Evolutionary conservation across 2,797 vertebrate genomes (phyloP).

Genomic region (Rallus crepitans): DNA sequence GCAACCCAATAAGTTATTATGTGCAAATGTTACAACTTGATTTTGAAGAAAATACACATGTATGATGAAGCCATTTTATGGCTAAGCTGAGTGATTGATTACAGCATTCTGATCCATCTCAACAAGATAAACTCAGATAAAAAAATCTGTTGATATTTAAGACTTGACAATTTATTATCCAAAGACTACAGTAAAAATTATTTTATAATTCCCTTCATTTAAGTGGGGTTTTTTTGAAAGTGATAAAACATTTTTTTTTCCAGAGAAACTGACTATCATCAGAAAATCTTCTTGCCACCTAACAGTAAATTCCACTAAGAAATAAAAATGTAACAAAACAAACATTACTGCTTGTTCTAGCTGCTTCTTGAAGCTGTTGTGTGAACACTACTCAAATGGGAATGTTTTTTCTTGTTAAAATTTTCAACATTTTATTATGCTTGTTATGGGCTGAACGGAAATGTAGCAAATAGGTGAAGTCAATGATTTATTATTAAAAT

Average conservation of each 20-base stretch:
- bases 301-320: constrained; percentile 29
- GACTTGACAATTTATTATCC: constrained; percentile 75
- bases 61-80: constrained; percentile 76
- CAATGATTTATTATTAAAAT: background rate
- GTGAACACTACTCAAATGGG: background rate
- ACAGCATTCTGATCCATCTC: constrained; percentile 44
- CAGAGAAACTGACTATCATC: constrained; percentile 6
- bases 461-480: background rate
- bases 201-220: constrained; percentile 74
- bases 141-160: constrained; percentile 80
- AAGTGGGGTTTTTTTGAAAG: background rate
- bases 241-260: constrained; percentile 53
- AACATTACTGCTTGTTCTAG: background rate
- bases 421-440: background rate
- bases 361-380: background rate
- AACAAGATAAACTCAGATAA: constrained; percentile 79
- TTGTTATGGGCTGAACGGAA: background rate
- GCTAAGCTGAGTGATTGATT: constrained; percentile 73
- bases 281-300: background rate
- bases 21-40: constrained; percentile 77
- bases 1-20: constrained; percentile 75
- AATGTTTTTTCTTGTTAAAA: background rate
- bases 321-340: constrained; percentile 16
- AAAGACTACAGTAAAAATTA: constrained; percentile 71
- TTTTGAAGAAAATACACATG: constrained; percentile 76